These are phyloP conservation scores for Martes martes DNA, from an alignment of 2,113 vertebrate species.

Conservation along the genomic window DNA sequence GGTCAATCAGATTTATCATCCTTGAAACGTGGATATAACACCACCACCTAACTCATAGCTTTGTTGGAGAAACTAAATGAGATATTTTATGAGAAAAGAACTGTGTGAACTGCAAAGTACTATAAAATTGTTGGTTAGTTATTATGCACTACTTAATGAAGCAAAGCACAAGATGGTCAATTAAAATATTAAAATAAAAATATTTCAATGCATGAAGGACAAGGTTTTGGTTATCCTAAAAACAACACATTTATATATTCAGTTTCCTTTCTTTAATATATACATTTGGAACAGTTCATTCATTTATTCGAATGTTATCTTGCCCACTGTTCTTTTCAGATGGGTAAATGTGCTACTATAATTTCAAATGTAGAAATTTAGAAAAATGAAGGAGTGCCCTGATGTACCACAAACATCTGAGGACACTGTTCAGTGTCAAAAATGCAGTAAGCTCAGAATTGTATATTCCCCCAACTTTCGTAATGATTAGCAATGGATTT, in stretches of 20 bases:
- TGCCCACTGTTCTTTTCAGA: neutral
- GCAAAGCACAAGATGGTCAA: slow-evolving; percentile 42
- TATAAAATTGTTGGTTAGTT: slow-evolving; percentile 58
- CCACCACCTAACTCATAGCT: slow-evolving; percentile 37
- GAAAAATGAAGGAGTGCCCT: neutral
- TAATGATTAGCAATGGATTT: neutral
- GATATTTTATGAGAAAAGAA: slow-evolving; percentile 52
- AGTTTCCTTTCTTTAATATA: neutral
- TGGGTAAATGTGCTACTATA: neutral
- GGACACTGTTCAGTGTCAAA: neutral
- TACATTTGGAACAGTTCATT: neutral
- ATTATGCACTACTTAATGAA: slow-evolving; percentile 59
- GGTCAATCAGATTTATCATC: slow-evolving; percentile 34
- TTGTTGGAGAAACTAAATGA: slow-evolving; percentile 53
- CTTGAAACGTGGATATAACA: slow-evolving; percentile 9
- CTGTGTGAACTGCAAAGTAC: slow-evolving; percentile 28
- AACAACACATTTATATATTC: neutral
- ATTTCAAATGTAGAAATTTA: slow-evolving; percentile 21
- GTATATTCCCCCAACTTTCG: neutral
- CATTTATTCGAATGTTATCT: neutral
- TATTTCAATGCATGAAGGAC: neutral
- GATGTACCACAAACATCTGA: neutral
- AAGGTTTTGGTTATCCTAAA: slow-evolving; percentile 27
- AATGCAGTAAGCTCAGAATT: neutral
- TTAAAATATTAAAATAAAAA: slow-evolving; percentile 42